These are phyloP conservation scores for Spisula solida DNA, from an alignment of 2,888 invertebrate genomes.

Conservation along the genomic window DNA sequence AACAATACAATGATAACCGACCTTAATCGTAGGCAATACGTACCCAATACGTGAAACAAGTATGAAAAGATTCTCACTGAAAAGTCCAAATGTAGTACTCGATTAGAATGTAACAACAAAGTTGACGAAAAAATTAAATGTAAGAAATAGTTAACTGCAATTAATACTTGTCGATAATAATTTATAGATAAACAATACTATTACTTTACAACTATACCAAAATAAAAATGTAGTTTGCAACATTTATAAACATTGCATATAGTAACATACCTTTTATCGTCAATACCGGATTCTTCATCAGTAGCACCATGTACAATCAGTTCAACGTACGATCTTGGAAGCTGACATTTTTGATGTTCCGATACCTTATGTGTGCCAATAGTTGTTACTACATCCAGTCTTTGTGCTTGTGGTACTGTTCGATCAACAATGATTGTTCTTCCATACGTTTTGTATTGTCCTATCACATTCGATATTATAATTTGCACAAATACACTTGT, in stretches of 20 bases:
- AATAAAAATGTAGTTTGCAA: no score
- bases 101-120: no score
- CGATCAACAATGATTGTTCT: slow-evolving; percentile 66
- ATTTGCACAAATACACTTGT: slow-evolving; percentile 59
- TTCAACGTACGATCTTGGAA: slow-evolving; percentile 70
- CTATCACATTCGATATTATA: slow-evolving; percentile 64
- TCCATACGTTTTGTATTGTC: slow-evolving; percentile 54
- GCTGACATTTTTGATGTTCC: slow-evolving; percentile 67
- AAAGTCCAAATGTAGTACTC: no score
- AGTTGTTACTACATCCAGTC: slow-evolving; percentile 68
- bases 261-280: slow-evolving; percentile 51
- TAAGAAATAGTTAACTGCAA: no score
- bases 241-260: no score
- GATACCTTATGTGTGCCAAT: slow-evolving; percentile 30
- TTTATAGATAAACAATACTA: no score
- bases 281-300: slow-evolving; percentile 72
- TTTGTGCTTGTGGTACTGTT: slow-evolving; percentile 62
- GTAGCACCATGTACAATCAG: slow-evolving; percentile 42
- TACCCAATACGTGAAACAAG: no score
- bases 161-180: no score
- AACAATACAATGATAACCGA: not conserved
- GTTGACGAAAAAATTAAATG: not conserved
- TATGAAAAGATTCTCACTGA: no score
- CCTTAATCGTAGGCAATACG: no score
- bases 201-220: no score